Evolutionary conservation across 1,140 invertebrate species (phyloP), one percentile per base, ranked within the genome.

Genomic region (Papilio xuthus): DNA sequence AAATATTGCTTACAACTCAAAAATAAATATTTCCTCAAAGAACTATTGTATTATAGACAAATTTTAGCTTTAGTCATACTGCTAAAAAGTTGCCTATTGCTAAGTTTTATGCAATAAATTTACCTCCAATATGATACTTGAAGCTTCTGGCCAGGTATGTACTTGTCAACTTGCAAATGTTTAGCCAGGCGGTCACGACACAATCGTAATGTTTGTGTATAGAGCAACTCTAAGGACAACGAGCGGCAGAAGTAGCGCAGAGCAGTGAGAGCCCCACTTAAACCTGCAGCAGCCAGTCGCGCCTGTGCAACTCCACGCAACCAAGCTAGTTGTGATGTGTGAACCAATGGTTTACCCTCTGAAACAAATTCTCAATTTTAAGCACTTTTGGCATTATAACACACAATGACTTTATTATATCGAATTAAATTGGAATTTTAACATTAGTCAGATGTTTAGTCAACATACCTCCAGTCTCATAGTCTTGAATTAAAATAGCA

Each of bases 211-310:
- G 98, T 98, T 94, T 99, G 99, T 15, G 98, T 99, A 89, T 99
- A 98, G 0, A 99, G 93, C 23, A 99, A 96, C 95, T 99, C 99
- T 13, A 99, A 90, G 90, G 99, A 99, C 20, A 99, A 94, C 0
- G 98, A 98, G 89, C 99, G 98, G 87, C 98, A 99, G 92, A 99
- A 99, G 83, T 97, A 97, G 90, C 99, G 98, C 42, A 99, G 94
- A 88, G 99, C 98, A 63, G 96, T 96, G 6, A 97, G 89, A 0
- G 96, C 95, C 0, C 95, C 95, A 78, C 98, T 95, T 18, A 98
- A 96, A 85, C 97, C 96, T 84, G 97, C 97, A 77, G 98, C 97
- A 15, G 97, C 96, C 0, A 99, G 94, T 78, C 98, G 95, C 0
- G 97, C 96, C 94, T 99, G 99, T 0, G 99, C 96, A 26, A 97